Conservation (phyloP, 2,888 invertebrate species). For the Lydus trimaculatus region DNA sequence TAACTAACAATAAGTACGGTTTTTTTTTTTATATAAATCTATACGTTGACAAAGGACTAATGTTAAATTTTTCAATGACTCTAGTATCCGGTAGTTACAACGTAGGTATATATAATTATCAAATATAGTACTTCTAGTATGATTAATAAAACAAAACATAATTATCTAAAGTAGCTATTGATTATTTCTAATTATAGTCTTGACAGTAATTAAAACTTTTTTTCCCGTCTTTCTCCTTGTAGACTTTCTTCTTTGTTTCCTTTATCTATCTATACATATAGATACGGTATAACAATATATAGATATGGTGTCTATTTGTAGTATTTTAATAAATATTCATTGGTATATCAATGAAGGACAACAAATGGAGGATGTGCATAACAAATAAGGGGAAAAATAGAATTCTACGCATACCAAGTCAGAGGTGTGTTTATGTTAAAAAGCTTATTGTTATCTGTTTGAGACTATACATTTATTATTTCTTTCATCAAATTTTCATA, state of each 20-base stretch:
- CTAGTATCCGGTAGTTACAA: too few species aligned
- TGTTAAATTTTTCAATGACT: neutral
- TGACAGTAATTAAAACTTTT: neutral
- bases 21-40: neutral
- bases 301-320: neutral
- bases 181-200: neutral
- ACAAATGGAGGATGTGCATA: conserved; percentile 27
- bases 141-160: neutral
- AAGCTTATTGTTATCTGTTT: conserved; percentile 14
- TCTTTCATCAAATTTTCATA: neutral
- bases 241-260: neutral
- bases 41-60: neutral
- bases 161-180: neutral
- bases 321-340: conserved; percentile 17
- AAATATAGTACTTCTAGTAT: neutral
- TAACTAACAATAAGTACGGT: too few species aligned
- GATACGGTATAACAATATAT: neutral
- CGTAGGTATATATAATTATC: too few species aligned
- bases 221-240: too few species aligned
- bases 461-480: neutral
- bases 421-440: conserved; percentile 24
- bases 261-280: neutral
- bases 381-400: conserved; percentile 23
- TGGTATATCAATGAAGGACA: conserved; percentile 18
- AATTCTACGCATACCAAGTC: conserved; percentile 26